These are phyloP conservation scores for Temnothorax ravouxi DNA, from an alignment of 2,888 invertebrate species.

Conservation along the genomic window DNA sequence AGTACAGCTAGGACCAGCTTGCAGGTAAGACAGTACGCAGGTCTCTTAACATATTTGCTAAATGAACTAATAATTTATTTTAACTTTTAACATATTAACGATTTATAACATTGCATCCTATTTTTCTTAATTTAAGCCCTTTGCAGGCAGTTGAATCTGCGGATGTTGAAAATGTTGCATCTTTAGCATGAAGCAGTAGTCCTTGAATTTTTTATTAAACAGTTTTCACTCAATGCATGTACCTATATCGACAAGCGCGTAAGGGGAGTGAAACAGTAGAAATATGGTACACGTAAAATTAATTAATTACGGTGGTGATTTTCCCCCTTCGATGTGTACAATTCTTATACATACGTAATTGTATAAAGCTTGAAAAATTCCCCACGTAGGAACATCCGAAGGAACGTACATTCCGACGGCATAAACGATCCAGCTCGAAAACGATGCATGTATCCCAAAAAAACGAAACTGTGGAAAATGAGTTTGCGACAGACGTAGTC, in stretches of 20 bases:
- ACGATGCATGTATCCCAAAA: slow-evolving; percentile 69
- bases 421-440: slow-evolving; percentile 72
- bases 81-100: slow-evolving; percentile 38
- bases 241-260: neutral
- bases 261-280: neutral
- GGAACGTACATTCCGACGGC: slow-evolving; percentile 70
- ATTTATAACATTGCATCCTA: slow-evolving; percentile 39
- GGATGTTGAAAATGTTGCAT: neutral
- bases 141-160: slow-evolving; percentile 2
- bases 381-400: slow-evolving; percentile 72
- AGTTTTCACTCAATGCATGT: slow-evolving; percentile 1
- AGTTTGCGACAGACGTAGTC: slow-evolving; percentile 67
- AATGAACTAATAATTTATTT: slow-evolving; percentile 17
- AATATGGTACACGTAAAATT: neutral
- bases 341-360: slow-evolving; percentile 20
- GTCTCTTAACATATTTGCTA: neutral
- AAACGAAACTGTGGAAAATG: slow-evolving; percentile 72
- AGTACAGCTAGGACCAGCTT: slow-evolving; percentile 60
- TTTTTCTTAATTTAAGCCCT: slow-evolving; percentile 10
- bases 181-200: slow-evolving; percentile 23
- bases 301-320: slow-evolving; percentile 31
- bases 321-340: neutral
- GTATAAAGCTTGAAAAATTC: slow-evolving; percentile 54
- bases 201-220: neutral
- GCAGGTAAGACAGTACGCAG: slow-evolving; percentile 73